Evolutionary conservation across 2,113 vertebrate genomes (phyloP).

Genomic region (Rhynchomys soricoides): DNA sequence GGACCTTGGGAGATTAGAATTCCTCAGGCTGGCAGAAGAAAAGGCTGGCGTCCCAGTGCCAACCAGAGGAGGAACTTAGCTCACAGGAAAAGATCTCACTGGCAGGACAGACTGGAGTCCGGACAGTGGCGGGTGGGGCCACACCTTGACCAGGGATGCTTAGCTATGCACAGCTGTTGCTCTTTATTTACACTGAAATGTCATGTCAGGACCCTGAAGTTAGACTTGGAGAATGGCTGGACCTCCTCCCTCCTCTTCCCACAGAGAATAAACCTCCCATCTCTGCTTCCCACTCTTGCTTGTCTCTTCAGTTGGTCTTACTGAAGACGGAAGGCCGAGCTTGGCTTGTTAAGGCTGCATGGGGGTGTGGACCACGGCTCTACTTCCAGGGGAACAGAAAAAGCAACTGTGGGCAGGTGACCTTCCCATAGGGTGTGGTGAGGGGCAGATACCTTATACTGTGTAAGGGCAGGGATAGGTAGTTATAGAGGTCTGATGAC

Average conservation of each 20-base stretch:
- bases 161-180: not conserved
- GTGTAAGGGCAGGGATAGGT: not conserved
- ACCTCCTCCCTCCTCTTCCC: not conserved
- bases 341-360: not conserved
- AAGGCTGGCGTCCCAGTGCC: not conserved
- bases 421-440: not conserved
- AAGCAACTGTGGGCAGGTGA: too few relatives aligned
- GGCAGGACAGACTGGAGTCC: not conserved
- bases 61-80: not conserved
- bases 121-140: not conserved
- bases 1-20: not conserved
- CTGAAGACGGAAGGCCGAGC: accelerated
- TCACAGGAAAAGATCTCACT: not conserved
- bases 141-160: not conserved
- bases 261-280: not conserved
- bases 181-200: not conserved
- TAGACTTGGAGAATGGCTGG: not conserved
- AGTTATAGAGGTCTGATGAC: not conserved
- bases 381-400: not conserved
- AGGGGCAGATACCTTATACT: not conserved
- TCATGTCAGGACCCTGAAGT: not conserved
- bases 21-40: not conserved
- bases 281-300: not conserved
- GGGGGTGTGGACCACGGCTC: too few relatives aligned
- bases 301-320: not conserved